These are phyloP conservation scores for Helicorthomorpha holstii DNA, from an alignment of 1,140 invertebrate genomes.

Conservation along the genomic window DNA sequence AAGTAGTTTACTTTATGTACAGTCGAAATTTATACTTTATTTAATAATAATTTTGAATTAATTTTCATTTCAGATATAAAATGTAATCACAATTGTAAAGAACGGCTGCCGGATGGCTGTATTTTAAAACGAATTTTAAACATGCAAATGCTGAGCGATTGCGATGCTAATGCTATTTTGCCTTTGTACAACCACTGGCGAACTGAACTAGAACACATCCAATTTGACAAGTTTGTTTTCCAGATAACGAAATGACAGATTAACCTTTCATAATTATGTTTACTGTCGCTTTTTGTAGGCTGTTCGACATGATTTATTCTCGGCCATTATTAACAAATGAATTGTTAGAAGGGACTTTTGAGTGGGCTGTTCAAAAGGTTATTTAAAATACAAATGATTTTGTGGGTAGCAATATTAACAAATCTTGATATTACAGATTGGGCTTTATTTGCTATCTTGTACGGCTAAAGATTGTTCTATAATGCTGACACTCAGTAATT, in stretches of 20 bases:
- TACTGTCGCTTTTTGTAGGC: too few species aligned
- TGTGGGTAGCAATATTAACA: too few species aligned
- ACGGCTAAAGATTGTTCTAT: slow-evolving; percentile 38
- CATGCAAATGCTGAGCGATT: slow-evolving; percentile 20
- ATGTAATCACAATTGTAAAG: slow-evolving; percentile 5
- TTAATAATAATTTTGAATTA: too few species aligned
- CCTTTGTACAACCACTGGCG: slow-evolving; percentile 1
- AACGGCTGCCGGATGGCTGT: slow-evolving; percentile 19
- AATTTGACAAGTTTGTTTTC: too few species aligned
- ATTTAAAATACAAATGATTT: not conserved
- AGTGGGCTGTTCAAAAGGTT: not conserved
- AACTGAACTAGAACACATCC: too few species aligned
- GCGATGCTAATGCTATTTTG: slow-evolving; percentile 14
- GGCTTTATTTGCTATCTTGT: slow-evolving; percentile 29
- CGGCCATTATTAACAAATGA: not conserved
- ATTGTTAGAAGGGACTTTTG: not conserved
- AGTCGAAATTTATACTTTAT: too few species aligned
- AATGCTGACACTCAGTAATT: slow-evolving; percentile 29
- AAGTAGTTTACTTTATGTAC: too few species aligned
- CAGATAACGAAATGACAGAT: too few species aligned
- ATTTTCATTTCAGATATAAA: too few species aligned
- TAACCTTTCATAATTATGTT: too few species aligned
- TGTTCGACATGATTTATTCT: not conserved
- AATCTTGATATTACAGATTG: slow-evolving; percentile 7
- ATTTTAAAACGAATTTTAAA: slow-evolving; percentile 20